Conservation (phyloP, 2,797 vertebrate genomes). For the Manis javanica region DNA sequence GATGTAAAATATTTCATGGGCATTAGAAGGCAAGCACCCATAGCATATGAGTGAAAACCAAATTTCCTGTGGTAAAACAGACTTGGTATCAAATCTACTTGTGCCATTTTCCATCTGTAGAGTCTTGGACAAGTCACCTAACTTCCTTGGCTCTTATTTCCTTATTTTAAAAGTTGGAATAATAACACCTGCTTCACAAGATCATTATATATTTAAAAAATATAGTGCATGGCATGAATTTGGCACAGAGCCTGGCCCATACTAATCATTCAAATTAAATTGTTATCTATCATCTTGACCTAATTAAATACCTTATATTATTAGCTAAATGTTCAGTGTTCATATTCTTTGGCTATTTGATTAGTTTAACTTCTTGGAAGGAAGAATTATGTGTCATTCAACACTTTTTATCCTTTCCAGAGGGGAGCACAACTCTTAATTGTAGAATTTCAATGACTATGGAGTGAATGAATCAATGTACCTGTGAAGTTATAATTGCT, state of each 20-base stretch:
- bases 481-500: slow-evolving; percentile 28
- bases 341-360: neutral
- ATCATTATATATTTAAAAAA: slow-evolving; percentile 23
- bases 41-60: neutral
- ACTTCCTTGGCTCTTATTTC: neutral
- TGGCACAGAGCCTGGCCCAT: neutral
- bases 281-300: neutral
- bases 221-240: neutral
- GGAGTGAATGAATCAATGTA: neutral
- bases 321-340: neutral
- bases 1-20: neutral
- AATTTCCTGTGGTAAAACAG: neutral
- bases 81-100: neutral
- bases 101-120: neutral
- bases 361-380: neutral
- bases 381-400: neutral
- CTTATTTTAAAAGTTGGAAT: neutral
- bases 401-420: slow-evolving; percentile 15
- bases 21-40: neutral
- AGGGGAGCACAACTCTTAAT: neutral
- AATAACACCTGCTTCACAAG: neutral
- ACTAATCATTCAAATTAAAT: slow-evolving; percentile 21
- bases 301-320: neutral
- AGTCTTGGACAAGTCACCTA: neutral
- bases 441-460: neutral